phyloP scores from a whole-genome alignment of 2,113 vertebrate species.

The Tenrec ecaudatus region DNA sequence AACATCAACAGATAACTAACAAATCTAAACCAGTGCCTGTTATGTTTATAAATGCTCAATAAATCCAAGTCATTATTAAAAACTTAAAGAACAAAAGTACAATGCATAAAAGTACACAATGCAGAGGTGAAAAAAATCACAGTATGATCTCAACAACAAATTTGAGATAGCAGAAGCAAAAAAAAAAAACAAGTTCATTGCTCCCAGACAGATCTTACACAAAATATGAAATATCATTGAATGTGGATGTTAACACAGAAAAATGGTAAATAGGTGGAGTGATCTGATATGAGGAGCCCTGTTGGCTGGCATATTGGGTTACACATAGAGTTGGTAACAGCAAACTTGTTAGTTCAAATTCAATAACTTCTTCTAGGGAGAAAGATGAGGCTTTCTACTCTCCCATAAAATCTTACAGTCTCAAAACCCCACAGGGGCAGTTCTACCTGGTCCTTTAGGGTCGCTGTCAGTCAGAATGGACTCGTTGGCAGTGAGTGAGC shows the following conservation, averaged over 20 bases:
- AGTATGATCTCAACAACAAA: neutral
- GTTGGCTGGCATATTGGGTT: too few species aligned
- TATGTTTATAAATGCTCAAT: neutral
- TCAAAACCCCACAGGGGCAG: too few species aligned
- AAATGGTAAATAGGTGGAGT: neutral
- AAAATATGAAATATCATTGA: neutral
- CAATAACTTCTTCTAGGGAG: too few species aligned
- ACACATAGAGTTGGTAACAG: too few species aligned
- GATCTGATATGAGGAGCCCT: too few species aligned
- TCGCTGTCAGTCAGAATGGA: too few species aligned
- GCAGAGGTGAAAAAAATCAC: neutral
- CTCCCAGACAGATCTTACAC: neutral
- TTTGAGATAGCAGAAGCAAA: constrained; percentile 6
- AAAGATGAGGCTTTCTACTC: too few species aligned
- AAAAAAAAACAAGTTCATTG: neutral
- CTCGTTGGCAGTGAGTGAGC: neutral
- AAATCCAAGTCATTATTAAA: neutral
- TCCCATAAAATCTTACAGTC: too few species aligned
- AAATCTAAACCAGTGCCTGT: too few species aligned
- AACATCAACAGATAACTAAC: too few species aligned
- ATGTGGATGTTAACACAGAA: neutral
- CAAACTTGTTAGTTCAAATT: too few species aligned
- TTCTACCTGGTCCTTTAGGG: too few species aligned
- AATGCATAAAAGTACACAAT: neutral
- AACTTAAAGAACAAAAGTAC: neutral